These are phyloP conservation scores for Aegotheles bennettii DNA, from an alignment of 2,113 vertebrate genomes.

Conservation along the genomic window DNA sequence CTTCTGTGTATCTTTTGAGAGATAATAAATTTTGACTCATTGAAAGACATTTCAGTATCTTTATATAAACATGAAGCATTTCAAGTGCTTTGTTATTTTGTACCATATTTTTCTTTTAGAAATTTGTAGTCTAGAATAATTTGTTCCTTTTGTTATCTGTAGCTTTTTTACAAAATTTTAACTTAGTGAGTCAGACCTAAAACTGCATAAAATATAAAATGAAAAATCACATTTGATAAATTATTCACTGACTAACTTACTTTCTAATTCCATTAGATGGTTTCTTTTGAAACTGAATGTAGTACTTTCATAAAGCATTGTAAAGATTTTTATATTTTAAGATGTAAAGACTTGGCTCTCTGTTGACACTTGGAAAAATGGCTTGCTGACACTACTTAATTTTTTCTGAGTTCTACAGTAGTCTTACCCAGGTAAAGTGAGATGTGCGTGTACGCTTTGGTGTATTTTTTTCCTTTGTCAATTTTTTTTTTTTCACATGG, in stretches of 20 bases:
- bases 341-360: neutral
- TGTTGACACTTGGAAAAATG: neutral
- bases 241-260: neutral
- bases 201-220: neutral
- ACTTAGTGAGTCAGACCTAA: neutral
- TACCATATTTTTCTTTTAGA: neutral
- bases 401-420: neutral
- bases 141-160: neutral
- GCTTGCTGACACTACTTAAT: neutral
- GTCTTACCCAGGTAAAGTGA: neutral
- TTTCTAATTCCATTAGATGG: neutral
- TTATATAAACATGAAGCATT: neutral
- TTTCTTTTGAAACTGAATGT: neutral
- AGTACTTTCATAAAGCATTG: neutral
- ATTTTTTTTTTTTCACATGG: neutral
- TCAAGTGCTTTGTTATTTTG: neutral
- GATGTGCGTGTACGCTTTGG: neutral
- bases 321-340: neutral
- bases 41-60: neutral
- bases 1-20: neutral
- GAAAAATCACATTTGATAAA: neutral
- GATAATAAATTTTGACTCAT: neutral
- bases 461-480: neutral
- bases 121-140: neutral
- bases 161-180: neutral